phyloP scores from a whole-genome alignment of 2,797 vertebrate species.

The Sebastes reedi region DNA sequence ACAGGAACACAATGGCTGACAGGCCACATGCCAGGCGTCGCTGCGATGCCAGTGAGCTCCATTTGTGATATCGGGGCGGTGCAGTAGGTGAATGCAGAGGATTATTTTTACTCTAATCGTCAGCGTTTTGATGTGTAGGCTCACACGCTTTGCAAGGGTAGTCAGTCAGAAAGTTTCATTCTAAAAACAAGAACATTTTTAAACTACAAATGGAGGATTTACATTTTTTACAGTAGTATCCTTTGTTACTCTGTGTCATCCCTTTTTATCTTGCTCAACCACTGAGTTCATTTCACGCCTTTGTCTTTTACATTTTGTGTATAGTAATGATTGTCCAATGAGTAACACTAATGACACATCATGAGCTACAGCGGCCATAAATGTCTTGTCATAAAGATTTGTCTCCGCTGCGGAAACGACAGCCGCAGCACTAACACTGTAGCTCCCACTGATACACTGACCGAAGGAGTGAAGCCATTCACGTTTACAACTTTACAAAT shows the following conservation, averaged over 20 bases:
- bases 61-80: slow-evolving; percentile 47
- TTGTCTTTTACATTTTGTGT: neutral
- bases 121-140: neutral
- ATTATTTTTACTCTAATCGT: slow-evolving; percentile 60
- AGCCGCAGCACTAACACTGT: neutral
- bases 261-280: neutral
- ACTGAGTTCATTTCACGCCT: neutral
- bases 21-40: slow-evolving; percentile 55
- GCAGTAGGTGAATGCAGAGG: slow-evolving; percentile 24
- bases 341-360: slow-evolving; percentile 57
- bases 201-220: neutral
- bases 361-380: slow-evolving; percentile 42
- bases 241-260: neutral
- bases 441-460: slow-evolving; percentile 3
- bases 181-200: neutral
- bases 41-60: slow-evolving; percentile 48
- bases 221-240: neutral
- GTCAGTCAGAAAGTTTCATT: neutral
- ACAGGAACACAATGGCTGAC: slow-evolving; percentile 67
- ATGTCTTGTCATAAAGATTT: slow-evolving; percentile 49
- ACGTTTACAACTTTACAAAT: slow-evolving; percentile 60
- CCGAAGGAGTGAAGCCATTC: slow-evolving; percentile 36
- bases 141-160: neutral
- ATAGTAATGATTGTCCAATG: slow-evolving; percentile 38
- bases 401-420: slow-evolving; percentile 7